Evolutionary conservation across 2,113 vertebrate species (phyloP), one percentile per base, ranked within the genome.

Genomic region (Charina bottae): DNA sequence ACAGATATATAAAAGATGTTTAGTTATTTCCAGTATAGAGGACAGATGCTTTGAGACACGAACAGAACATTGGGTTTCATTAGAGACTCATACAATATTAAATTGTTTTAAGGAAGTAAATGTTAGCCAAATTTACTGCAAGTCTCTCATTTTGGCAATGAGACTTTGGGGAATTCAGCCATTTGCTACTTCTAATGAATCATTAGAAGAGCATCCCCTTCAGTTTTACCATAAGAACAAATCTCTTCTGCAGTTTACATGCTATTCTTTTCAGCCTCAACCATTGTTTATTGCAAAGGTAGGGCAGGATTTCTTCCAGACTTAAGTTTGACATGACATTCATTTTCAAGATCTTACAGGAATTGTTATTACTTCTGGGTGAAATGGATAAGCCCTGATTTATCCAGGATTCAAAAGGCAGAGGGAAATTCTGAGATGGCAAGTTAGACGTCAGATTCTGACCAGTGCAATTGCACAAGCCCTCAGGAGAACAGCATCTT

Each of bases 21-120:
- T 17, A 4, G 0, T 0, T 42, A 94, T 93, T 87, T 84, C 37
- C 62, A 0, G 1, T 93, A 2, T 85, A 93, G 88, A 86, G 86
- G 94, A 93, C 93, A 94, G 90, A 92, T 94, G 91, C 94, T 97
- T 95, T 91, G 85, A 92, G 85, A 53, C 15, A 91, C 46, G 58
- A 95, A 86, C 12, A 95, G 72, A 93, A 94, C 86, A 23, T 15
- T 95, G 83, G 83, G 15, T 91, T 96, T 94, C 96, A 92, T 95
- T 92, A 93, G 93, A 95, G 92, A 94, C 85, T 12, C 7, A 90
- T 92, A 87, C 6, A 90, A 68, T 83, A 94, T 85, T 85, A 93
- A 87, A 1, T 37, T 58, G 19, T 84, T 96, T 93, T 90, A 95
- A 92, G 91, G 26, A 94, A 90, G 92, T 86, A 92, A 92, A 88